Evolutionary conservation across 2,113 vertebrate genomes (phyloP).

Genomic region (Chinchilla lanigera): DNA sequence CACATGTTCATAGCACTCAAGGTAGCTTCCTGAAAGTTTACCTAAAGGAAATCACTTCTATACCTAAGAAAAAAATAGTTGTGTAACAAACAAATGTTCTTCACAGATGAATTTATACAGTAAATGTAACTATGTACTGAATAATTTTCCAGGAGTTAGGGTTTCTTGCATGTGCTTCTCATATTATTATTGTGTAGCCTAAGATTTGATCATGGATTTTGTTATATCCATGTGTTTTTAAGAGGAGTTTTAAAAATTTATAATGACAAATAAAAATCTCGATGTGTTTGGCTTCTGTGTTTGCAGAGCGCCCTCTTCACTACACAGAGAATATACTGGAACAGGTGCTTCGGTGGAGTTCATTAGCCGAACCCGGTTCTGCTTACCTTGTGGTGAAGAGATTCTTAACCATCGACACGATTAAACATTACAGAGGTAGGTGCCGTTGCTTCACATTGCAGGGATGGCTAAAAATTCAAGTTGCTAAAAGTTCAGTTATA

Average conservation of each 20-base stretch:
- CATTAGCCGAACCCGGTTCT: slow-evolving; percentile 91
- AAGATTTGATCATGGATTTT: not conserved
- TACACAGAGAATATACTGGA: slow-evolving; percentile 95
- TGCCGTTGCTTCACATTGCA: slow-evolving; percentile 12
- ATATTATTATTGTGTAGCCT: not conserved
- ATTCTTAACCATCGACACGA: slow-evolving; percentile 85
- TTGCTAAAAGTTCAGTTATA: not conserved
- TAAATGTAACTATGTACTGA: not conserved
- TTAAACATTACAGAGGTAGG: slow-evolving; percentile 86
- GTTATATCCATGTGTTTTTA: not conserved
- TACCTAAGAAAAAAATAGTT: not conserved
- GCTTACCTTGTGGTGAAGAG: slow-evolving; percentile 95
- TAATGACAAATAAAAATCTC: not conserved
- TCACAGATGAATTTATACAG: not conserved
- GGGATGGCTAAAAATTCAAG: not conserved
- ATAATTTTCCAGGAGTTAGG: not conserved
- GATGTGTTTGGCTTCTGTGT: not conserved
- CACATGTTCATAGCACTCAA: not conserved
- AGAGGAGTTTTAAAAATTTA: not conserved
- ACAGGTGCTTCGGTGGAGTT: slow-evolving; percentile 95
- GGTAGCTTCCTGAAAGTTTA: not conserved
- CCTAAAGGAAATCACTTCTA: not conserved
- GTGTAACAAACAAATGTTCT: not conserved
- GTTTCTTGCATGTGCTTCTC: not conserved
- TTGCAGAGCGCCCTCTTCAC: slow-evolving; percentile 95